A percentile compares a stretch with the other conserved stretches of the same genome.
Conservation (phyloP, 2,113 vertebrate species). For the Sapayoa aenigma region DNA sequence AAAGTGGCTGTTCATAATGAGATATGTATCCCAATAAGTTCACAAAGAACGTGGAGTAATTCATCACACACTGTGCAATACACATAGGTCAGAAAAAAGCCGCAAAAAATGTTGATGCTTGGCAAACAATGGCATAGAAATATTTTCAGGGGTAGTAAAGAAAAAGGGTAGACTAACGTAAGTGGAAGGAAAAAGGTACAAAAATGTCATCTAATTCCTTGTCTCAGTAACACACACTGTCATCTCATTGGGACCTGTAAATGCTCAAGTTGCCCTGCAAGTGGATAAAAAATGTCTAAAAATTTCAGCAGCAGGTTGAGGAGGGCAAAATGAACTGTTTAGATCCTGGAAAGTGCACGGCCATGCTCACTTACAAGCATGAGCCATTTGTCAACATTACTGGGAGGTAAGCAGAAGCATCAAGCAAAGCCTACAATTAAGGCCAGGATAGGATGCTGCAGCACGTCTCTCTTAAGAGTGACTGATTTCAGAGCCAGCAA, state of each 20-base stretch:
- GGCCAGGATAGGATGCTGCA: neutral
- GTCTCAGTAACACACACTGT: neutral
- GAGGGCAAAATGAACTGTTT: neutral
- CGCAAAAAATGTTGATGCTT: neutral
- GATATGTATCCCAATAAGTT: neutral
- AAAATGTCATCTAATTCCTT: neutral
- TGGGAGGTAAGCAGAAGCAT: neutral
- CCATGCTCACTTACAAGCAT: neutral
- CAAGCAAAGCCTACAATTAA: neutral
- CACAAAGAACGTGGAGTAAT: neutral
- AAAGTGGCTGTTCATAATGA: neutral
- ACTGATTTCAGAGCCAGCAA: neutral
- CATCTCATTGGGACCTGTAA: neutral
- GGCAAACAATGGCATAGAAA: neutral
- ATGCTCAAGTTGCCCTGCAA: neutral
- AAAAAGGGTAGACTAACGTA: neutral
- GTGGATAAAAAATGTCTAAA: neutral
- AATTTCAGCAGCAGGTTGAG: neutral
- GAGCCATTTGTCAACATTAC: neutral
- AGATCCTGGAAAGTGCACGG: neutral
- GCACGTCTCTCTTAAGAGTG: neutral
- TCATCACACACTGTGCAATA: neutral
- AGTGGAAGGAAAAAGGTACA: neutral
- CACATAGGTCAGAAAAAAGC: neutral
- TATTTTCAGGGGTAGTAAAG: neutral